Conservation (phyloP, 2,797 vertebrate species). For the Sparus aurata region DNA sequence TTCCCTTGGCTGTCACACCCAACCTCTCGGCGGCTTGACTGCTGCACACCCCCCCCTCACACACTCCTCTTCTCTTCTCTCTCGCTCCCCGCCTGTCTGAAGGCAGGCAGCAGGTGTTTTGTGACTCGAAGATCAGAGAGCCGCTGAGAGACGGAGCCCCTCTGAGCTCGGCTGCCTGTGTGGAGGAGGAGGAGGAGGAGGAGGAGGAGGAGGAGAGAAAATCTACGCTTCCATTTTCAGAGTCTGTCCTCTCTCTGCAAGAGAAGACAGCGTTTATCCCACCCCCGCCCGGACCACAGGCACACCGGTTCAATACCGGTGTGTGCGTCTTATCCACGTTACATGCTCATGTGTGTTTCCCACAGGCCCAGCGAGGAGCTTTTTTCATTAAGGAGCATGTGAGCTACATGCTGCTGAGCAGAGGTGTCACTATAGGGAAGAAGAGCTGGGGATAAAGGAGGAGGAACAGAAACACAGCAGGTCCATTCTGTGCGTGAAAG, state of each 20-base stretch:
- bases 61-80: too few relatives aligned
- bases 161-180: constrained; percentile 72
- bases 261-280: constrained; percentile 57
- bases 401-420: constrained; percentile 40
- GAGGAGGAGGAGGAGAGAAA: constrained; percentile 72
- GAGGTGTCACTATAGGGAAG: constrained; percentile 29
- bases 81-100: constrained; percentile 46
- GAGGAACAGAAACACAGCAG: neutral
- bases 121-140: constrained; percentile 78
- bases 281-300: constrained; percentile 53
- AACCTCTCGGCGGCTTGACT: constrained; percentile 61
- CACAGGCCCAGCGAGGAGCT: constrained; percentile 21
- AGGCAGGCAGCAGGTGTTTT: constrained; percentile 79
- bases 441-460: neutral
- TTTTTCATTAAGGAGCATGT: constrained; percentile 18
- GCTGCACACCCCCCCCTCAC: constrained; percentile 16
- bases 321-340: constrained; percentile 31
- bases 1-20: constrained; percentile 51
- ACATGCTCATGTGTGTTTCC: constrained; percentile 30
- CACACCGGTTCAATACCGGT: constrained; percentile 33
- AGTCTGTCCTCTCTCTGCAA: constrained; percentile 54
- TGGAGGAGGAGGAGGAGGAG: constrained; percentile 60
- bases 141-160: constrained; percentile 66
- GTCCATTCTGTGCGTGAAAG: constrained; percentile 26
- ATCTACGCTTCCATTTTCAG: constrained; percentile 72